Evolutionary conservation across 2,797 vertebrate species (phyloP).

Genomic region (Scolopax rusticola): DNA sequence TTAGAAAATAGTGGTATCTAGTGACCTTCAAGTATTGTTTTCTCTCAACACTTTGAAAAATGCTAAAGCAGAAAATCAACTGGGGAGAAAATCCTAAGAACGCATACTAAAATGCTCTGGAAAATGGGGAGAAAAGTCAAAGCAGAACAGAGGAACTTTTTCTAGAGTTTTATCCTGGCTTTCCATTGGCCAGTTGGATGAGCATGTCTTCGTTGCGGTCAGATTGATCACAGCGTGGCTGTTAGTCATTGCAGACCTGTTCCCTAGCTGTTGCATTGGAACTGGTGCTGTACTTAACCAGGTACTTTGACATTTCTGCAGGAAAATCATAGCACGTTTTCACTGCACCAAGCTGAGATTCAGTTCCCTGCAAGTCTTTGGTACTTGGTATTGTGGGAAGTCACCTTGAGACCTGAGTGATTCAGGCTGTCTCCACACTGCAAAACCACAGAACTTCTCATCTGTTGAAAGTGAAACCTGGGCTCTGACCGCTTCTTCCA

Average conservation of each 20-base stretch:
- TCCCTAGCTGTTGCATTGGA: not conserved
- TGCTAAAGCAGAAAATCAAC: not conserved
- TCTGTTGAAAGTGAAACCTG: not conserved
- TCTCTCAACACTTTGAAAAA: not conserved
- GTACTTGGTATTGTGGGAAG: not conserved
- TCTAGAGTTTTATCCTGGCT: not conserved
- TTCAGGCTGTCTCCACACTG: not conserved
- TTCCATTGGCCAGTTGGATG: not conserved
- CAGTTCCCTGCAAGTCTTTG: not conserved
- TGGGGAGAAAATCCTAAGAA: not conserved
- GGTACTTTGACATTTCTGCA: not conserved
- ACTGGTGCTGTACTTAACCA: not conserved
- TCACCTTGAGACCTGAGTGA: not conserved
- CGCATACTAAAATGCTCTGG: not conserved
- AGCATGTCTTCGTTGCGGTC: not conserved
- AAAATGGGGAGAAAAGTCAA: not conserved
- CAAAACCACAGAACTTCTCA: not conserved
- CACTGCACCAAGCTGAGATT: not conserved
- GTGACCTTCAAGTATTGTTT: not conserved
- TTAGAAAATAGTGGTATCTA: not conserved
- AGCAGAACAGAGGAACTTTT: not conserved
- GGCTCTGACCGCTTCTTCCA: not conserved
- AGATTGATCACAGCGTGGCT: not conserved
- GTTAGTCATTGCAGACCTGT: not conserved
- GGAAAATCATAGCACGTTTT: not conserved